Percentiles rank a stretch among this genome's conserved stretches.
These are phyloP conservation scores for Nematolebias whitei DNA, from an alignment of 2,113 vertebrate genomes.

Conservation along the genomic window DNA sequence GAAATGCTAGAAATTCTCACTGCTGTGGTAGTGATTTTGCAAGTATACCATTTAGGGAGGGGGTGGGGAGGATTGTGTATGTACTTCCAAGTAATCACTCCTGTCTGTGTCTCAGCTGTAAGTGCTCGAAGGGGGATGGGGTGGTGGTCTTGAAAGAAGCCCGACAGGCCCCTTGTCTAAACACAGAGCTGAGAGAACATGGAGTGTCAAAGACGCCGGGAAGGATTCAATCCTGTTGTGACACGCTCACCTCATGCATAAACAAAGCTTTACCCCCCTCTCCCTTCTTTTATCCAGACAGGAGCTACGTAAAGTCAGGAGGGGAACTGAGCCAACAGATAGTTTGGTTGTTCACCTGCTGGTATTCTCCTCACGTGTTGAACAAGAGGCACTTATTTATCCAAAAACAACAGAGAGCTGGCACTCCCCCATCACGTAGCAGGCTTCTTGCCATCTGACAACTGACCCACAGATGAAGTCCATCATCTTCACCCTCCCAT, in stretches of 20 bases:
- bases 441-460: slow-evolving; percentile 33
- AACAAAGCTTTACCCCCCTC: slow-evolving; percentile 44
- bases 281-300: slow-evolving; percentile 29
- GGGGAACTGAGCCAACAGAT: background rate
- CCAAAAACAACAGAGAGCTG: slow-evolving; percentile 59
- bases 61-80: slow-evolving; percentile 22
- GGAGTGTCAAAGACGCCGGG: slow-evolving; percentile 62
- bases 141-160: slow-evolving; percentile 39
- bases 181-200: slow-evolving; percentile 47
- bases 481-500: too few relatives aligned
- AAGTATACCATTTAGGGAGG: slow-evolving; percentile 8
- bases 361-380: slow-evolving; percentile 52
- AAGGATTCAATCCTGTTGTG: slow-evolving; percentile 74
- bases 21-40: slow-evolving; percentile 59
- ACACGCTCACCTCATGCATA: slow-evolving; percentile 60
- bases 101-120: slow-evolving; percentile 67
- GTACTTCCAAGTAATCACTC: slow-evolving; percentile 69
- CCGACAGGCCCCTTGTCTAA: slow-evolving; percentile 56
- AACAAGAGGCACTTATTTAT: slow-evolving; percentile 67
- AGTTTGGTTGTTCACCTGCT: background rate
- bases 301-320: background rate
- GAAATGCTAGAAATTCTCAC: slow-evolving; percentile 15
- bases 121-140: slow-evolving; percentile 41
- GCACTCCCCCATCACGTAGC: slow-evolving; percentile 36
- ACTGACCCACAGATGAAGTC: slow-evolving; percentile 44